Evolutionary conservation across 2,113 vertebrate genomes (phyloP).

Genomic region (Monopterus albus): DNA sequence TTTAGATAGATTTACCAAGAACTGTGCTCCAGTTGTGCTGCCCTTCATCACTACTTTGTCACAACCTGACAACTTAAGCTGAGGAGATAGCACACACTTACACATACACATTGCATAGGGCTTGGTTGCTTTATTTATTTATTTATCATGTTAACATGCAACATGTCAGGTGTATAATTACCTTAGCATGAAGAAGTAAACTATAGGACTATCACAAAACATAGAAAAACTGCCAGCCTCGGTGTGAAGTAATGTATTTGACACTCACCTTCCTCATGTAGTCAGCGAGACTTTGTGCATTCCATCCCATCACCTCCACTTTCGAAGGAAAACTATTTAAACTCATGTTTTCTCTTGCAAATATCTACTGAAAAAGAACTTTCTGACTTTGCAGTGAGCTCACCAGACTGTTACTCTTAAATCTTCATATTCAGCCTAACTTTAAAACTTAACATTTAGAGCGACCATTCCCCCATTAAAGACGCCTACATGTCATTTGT

Average conservation of each 20-base stretch:
- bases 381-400: background rate
- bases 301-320: slow-evolving; percentile 53
- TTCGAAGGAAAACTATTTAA: slow-evolving; percentile 14
- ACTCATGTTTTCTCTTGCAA: slow-evolving; percentile 24
- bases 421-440: background rate
- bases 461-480: background rate
- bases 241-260: background rate
- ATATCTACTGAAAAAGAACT: no score
- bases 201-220: background rate
- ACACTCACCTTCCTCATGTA: slow-evolving; percentile 51
- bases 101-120: background rate
- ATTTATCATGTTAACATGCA: no score
- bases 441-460: background rate
- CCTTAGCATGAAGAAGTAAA: background rate
- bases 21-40: slow-evolving; percentile 52
- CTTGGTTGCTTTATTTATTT: no score
- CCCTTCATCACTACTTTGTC: slow-evolving; percentile 50
- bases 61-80: slow-evolving; percentile 61
- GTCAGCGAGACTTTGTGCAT: slow-evolving; percentile 35
- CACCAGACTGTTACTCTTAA: background rate
- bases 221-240: background rate
- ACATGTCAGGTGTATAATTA: no score
- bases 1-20: slow-evolving; percentile 56
- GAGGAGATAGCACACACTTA: slow-evolving; percentile 11
- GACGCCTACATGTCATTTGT: background rate